Percentiles rank a stretch among this genome's conserved stretches.
These are phyloP conservation scores for Dunckerocampus dactyliophorus DNA, from an alignment of 2,113 vertebrate species.

Conservation along the genomic window DNA sequence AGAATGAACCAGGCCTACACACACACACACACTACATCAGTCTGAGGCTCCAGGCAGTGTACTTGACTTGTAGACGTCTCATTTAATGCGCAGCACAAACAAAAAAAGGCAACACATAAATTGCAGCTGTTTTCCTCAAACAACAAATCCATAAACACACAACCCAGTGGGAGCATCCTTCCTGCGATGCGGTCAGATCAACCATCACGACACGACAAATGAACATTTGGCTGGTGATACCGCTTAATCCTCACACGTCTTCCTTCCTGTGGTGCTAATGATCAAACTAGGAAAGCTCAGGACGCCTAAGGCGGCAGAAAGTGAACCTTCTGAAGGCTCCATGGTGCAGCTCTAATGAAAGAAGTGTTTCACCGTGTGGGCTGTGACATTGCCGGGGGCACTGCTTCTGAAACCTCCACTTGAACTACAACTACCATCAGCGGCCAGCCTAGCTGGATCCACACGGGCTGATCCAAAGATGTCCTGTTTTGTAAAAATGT, in stretches of 20 bases:
- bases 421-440: constrained; percentile 31
- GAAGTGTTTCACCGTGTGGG: constrained; percentile 7
- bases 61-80: constrained; percentile 12
- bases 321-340: constrained; percentile 3
- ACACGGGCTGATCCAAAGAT: constrained; percentile 13
- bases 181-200: not conserved
- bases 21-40: constrained; percentile 1
- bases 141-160: constrained; percentile 2
- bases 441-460: constrained; percentile 4
- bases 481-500: constrained; percentile 8
- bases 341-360: constrained; percentile 1
- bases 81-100: constrained; percentile 18
- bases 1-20: constrained; percentile 11
- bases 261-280: constrained; percentile 26
- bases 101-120: not conserved
- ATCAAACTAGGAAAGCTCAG: constrained; percentile 19
- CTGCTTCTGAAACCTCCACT: constrained; percentile 19
- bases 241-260: constrained; percentile 7
- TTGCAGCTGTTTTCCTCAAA: not conserved
- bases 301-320: constrained; percentile 16
- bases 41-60: not conserved
- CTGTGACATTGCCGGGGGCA: constrained; percentile 37
- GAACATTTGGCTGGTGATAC: not conserved
- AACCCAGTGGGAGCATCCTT: not conserved
- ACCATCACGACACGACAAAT: not conserved